A percentile compares a stretch with the other conserved stretches of the same genome.
phyloP scores from a whole-genome alignment of 2,888 invertebrate genomes.

The Drosophila mimica region DNA sequence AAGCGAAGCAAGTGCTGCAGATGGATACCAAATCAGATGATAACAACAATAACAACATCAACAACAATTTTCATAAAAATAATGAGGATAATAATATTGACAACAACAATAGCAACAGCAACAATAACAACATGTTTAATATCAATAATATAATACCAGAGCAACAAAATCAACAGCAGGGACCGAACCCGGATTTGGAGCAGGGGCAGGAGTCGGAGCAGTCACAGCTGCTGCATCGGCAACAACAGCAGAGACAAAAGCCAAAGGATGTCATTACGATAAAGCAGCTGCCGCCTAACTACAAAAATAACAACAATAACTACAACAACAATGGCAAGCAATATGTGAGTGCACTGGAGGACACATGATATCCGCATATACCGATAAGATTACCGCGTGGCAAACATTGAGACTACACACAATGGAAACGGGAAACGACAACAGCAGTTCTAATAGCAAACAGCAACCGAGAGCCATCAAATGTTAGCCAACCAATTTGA shows the following conservation, averaged over 20 bases:
- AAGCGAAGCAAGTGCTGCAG: slow-evolving; percentile 84
- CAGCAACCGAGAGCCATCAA: slow-evolving; percentile 26
- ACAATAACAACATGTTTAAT: slow-evolving; percentile 47
- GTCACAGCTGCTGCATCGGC: slow-evolving; percentile 41
- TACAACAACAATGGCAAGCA: slow-evolving; percentile 47
- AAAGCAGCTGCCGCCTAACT: slow-evolving; percentile 72
- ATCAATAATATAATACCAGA: slow-evolving; percentile 62
- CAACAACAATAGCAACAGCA: slow-evolving; percentile 51
- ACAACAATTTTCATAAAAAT: slow-evolving; percentile 36
- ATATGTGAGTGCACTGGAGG: slow-evolving; percentile 57
- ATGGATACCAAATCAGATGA: slow-evolving; percentile 79
- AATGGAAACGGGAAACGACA: slow-evolving; percentile 6
- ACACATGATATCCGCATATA: slow-evolving; percentile 77
- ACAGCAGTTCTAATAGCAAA: slow-evolving; percentile 1
- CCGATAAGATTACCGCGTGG: slow-evolving; percentile 72
- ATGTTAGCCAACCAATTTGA: slow-evolving; percentile 43
- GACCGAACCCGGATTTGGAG: slow-evolving; percentile 22
- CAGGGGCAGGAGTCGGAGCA: slow-evolving; percentile 37
- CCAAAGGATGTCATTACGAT: slow-evolving; percentile 81
- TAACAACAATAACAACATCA: slow-evolving; percentile 63
- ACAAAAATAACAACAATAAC: slow-evolving; percentile 38
- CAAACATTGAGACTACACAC: slow-evolving; percentile 59
- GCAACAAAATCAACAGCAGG: slow-evolving; percentile 34
- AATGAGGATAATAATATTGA: slow-evolving; percentile 47
- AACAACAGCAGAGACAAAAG: slow-evolving; percentile 58